These are phyloP conservation scores for Lithosia quadra DNA, from an alignment of 2,888 invertebrate species.

Conservation along the genomic window DNA sequence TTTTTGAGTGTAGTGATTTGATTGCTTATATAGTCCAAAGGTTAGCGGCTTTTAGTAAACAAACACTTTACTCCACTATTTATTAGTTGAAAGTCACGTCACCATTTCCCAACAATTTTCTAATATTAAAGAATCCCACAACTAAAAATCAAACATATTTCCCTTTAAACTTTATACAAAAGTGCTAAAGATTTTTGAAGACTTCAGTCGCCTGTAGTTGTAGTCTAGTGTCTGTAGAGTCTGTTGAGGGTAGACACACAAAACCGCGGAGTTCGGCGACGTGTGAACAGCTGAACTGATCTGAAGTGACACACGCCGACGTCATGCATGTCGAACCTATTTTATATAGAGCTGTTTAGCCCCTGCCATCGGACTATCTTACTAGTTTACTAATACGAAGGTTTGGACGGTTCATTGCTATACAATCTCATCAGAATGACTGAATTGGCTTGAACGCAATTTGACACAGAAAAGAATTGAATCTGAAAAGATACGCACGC, in stretches of 20 bases:
- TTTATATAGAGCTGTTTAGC: slow-evolving; percentile 54
- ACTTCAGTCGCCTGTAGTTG: neutral
- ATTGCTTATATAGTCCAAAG: too few species aligned
- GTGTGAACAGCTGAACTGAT: slow-evolving; percentile 67
- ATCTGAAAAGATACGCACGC: too few species aligned
- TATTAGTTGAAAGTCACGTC: neutral
- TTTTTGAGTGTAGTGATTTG: too few species aligned
- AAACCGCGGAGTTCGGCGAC: slow-evolving; percentile 54
- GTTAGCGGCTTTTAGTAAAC: neutral
- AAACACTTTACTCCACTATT: too few species aligned
- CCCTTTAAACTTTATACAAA: neutral
- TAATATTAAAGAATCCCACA: neutral
- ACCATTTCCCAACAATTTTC: too few species aligned
- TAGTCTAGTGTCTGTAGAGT: slow-evolving; percentile 22
- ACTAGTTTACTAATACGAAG: too few species aligned
- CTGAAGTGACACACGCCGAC: slow-evolving; percentile 67
- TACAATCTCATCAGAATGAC: too few species aligned
- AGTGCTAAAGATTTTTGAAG: neutral
- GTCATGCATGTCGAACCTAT: slow-evolving; percentile 50
- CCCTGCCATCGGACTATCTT: neutral
- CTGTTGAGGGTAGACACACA: slow-evolving; percentile 26
- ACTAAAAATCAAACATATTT: neutral
- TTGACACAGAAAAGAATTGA: too few species aligned
- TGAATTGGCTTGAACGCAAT: too few species aligned
- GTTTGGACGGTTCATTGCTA: too few species aligned